Percentiles rank a stretch among this genome's conserved stretches.
Evolutionary conservation across 2,113 vertebrate species (phyloP).

Genomic region (Notarius lentiginosus): DNA sequence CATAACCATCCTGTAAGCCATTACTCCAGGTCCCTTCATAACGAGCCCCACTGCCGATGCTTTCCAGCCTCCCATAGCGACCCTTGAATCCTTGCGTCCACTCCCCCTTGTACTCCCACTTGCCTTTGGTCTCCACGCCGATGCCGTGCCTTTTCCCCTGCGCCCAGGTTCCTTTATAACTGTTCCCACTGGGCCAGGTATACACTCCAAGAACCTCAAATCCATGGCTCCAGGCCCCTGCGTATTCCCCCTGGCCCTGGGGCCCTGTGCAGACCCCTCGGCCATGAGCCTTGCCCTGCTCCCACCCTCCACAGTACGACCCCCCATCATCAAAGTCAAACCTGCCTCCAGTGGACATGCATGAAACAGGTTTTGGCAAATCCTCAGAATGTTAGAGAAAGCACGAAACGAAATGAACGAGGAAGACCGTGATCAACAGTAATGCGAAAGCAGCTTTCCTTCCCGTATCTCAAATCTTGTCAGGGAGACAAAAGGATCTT

Average conservation of each 20-base stretch:
- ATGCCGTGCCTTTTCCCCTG: slow-evolving; percentile 97
- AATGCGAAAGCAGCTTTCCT: slow-evolving; percentile 16
- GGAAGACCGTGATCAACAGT: slow-evolving; percentile 44
- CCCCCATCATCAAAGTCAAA: slow-evolving; percentile 99
- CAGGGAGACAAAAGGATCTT: slow-evolving; percentile 3
- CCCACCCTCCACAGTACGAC: slow-evolving; percentile 99
- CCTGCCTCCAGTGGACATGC: slow-evolving; percentile 85
- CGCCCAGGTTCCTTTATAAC: slow-evolving; percentile 96
- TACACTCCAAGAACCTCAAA: slow-evolving; percentile 97
- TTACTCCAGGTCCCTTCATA: slow-evolving; percentile 99
- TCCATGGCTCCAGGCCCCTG: slow-evolving; percentile 95
- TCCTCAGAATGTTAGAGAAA: slow-evolving; percentile 74
- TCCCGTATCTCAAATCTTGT: neutral
- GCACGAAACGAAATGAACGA: slow-evolving; percentile 24
- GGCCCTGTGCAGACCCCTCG: slow-evolving; percentile 97
- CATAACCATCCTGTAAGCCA: slow-evolving; percentile 96
- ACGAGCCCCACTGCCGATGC: slow-evolving; percentile 87
- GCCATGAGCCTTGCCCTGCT: slow-evolving; percentile 97
- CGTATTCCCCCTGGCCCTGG: slow-evolving; percentile 97
- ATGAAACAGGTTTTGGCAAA: slow-evolving; percentile 80
- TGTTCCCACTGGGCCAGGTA: slow-evolving; percentile 98
- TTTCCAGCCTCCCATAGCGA: slow-evolving; percentile 95
- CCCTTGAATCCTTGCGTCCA: slow-evolving; percentile 99
- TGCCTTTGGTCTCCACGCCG: slow-evolving; percentile 95
- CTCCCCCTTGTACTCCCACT: slow-evolving; percentile 97